A percentile compares a stretch with the other conserved stretches of the same genome.
phyloP scores from a whole-genome alignment of 2,797 vertebrate genomes.

The Etheostoma perlongum region DNA sequence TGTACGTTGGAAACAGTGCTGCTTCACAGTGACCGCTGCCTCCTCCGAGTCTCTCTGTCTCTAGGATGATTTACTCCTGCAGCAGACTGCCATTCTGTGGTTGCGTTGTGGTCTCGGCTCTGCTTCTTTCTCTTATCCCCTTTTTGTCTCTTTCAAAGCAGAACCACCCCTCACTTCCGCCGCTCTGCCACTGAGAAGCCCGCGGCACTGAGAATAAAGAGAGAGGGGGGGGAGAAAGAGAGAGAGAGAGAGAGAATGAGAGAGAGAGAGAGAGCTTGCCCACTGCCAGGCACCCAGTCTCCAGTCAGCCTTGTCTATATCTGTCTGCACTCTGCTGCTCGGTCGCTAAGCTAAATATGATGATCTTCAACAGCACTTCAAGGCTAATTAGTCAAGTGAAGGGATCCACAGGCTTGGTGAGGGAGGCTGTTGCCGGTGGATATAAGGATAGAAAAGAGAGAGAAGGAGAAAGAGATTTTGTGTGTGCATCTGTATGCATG shows the following conservation, averaged over 20 bases:
- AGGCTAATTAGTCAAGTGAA: constrained; percentile 80
- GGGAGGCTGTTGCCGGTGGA: constrained; percentile 65
- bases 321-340: constrained; percentile 69
- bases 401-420: constrained; percentile 71
- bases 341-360: constrained; percentile 77
- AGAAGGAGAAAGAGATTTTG: constrained; percentile 17
- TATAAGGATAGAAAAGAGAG: constrained; percentile 37
- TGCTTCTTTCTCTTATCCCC: constrained; percentile 42
- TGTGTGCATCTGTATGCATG: constrained; percentile 46
- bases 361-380: constrained; percentile 79
- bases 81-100: constrained; percentile 66
- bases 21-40: constrained; percentile 47
- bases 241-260: too few relatives aligned
- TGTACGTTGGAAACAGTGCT: constrained; percentile 43
- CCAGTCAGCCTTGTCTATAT: constrained; percentile 70
- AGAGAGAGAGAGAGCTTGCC: constrained; percentile 48
- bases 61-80: constrained; percentile 66
- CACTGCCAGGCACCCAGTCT: constrained; percentile 63
- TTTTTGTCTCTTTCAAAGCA: constrained; percentile 67
- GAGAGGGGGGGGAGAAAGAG: constrained; percentile 20
- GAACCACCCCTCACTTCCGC: constrained; percentile 71
- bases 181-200: constrained; percentile 66
- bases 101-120: constrained; percentile 50
- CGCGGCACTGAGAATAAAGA: constrained; percentile 63
- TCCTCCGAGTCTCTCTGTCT: constrained; percentile 47